Percentiles rank a stretch among this genome's conserved stretches.
phyloP scores from a whole-genome alignment of 2,888 invertebrate species.

The Erebia ligea region DNA sequence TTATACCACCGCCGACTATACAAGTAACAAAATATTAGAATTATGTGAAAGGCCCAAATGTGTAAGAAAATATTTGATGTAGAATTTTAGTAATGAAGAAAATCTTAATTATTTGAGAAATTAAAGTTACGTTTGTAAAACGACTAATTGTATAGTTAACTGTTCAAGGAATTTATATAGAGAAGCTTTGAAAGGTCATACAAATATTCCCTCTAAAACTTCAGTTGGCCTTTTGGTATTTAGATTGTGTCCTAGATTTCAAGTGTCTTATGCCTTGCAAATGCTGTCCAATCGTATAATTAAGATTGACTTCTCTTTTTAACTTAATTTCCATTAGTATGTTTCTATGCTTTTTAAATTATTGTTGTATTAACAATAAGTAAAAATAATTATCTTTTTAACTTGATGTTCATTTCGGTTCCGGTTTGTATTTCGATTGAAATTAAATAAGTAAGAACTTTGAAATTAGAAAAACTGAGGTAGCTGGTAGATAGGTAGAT shows the following conservation, averaged over 20 bases:
- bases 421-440: too few relatives aligned
- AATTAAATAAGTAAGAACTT: too few relatives aligned
- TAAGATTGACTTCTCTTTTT: conserved; percentile 11
- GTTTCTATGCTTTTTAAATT: background rate
- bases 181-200: conserved; percentile 6
- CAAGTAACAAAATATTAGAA: too few relatives aligned
- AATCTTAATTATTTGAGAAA: background rate
- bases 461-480: too few relatives aligned
- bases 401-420: too few relatives aligned
- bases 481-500: too few relatives aligned
- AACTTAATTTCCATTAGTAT: background rate
- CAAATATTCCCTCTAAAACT: conserved; percentile 26
- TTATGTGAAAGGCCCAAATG: too few relatives aligned
- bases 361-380: background rate
- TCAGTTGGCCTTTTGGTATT: conserved; percentile 25
- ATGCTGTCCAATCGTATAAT: conserved; percentile 19
- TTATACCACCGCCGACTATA: background rate
- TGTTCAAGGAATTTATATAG: background rate
- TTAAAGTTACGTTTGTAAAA: too few relatives aligned
- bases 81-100: too few relatives aligned
- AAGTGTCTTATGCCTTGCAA: conserved; percentile 25
- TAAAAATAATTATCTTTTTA: too few relatives aligned
- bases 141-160: background rate
- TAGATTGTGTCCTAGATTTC: conserved; percentile 28
- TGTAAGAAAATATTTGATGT: too few relatives aligned